A percentile compares a stretch with the other conserved stretches of the same genome.
Evolutionary conservation across 2,113 vertebrate genomes (phyloP).

Genomic region (Myotis brandtii): DNA sequence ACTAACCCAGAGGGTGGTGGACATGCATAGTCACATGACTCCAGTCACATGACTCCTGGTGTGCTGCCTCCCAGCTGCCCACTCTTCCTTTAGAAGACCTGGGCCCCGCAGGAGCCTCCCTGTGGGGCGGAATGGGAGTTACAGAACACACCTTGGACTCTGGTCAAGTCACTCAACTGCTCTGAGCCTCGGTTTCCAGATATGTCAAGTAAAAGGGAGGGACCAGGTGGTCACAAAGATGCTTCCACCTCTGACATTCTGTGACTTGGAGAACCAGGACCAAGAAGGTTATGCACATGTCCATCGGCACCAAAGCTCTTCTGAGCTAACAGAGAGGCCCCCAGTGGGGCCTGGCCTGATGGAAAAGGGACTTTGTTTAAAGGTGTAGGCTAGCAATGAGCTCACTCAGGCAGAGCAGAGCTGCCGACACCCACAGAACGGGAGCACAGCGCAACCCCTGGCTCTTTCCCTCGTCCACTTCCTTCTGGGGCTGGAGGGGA

Average conservation of each 20-base stretch:
- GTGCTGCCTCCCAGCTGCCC: background rate
- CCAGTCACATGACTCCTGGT: background rate
- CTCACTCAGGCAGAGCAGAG: too few species aligned
- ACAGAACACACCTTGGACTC: background rate
- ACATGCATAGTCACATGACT: fast-evolving
- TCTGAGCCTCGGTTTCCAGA: background rate
- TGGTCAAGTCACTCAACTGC: background rate
- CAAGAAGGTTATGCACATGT: background rate
- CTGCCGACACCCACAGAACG: background rate
- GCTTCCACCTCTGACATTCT: background rate
- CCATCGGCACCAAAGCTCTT: background rate
- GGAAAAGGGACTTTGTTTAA: background rate
- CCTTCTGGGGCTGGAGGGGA: background rate
- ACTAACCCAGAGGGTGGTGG: fast-evolving
- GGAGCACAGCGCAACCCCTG: background rate
- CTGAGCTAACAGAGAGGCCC: background rate
- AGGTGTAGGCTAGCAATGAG: background rate
- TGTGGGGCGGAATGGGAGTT: too few species aligned
- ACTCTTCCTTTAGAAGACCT: background rate
- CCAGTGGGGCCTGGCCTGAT: background rate
- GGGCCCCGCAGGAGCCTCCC: background rate
- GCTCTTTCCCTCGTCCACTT: background rate
- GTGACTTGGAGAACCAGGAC: background rate
- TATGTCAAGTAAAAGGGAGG: background rate
- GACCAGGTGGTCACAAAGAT: background rate